phyloP scores from a whole-genome alignment of 2,888 invertebrate species.

The Amorpha juglandis region DNA sequence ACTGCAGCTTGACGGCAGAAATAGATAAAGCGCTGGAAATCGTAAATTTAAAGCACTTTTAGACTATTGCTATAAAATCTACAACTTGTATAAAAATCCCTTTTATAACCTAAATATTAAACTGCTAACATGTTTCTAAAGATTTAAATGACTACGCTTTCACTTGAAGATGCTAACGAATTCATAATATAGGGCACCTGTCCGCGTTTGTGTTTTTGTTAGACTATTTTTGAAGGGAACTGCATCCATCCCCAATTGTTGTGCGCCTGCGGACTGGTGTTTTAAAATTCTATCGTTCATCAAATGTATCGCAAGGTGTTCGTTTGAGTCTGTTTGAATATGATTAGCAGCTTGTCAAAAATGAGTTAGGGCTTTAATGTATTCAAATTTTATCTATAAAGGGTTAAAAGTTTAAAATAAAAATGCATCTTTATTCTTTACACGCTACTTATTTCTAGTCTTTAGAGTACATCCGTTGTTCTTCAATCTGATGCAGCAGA shows the following conservation, averaged over 20 bases:
- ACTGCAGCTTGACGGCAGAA: too few relatives aligned
- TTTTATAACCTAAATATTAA: background rate
- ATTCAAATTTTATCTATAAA: constrained; percentile 74
- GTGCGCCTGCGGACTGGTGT: constrained; percentile 65
- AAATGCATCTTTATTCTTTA: background rate
- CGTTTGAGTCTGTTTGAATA: constrained; percentile 80
- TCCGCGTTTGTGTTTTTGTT: constrained; percentile 58
- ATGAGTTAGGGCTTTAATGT: constrained; percentile 73
- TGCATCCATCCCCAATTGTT: constrained; percentile 64
- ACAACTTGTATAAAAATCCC: too few relatives aligned
- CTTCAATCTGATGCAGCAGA: too few relatives aligned
- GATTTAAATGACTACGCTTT: constrained; percentile 8
- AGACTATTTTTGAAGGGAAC: constrained; percentile 62
- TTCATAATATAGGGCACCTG: constrained; percentile 43
- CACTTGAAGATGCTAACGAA: constrained; percentile 17
- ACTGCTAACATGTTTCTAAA: background rate
- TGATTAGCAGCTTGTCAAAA: constrained; percentile 84
- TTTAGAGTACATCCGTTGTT: background rate
- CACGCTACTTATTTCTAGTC: background rate
- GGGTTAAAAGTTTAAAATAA: constrained; percentile 55
- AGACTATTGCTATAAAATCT: too few relatives aligned
- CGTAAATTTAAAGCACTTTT: too few relatives aligned
- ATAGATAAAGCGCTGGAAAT: too few relatives aligned
- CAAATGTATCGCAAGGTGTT: constrained; percentile 78
- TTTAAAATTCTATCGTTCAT: constrained; percentile 72